Base-by-base conservation (phyloP, 2,888 invertebrate species). In the Pristionchus entomophagus region DNA sequence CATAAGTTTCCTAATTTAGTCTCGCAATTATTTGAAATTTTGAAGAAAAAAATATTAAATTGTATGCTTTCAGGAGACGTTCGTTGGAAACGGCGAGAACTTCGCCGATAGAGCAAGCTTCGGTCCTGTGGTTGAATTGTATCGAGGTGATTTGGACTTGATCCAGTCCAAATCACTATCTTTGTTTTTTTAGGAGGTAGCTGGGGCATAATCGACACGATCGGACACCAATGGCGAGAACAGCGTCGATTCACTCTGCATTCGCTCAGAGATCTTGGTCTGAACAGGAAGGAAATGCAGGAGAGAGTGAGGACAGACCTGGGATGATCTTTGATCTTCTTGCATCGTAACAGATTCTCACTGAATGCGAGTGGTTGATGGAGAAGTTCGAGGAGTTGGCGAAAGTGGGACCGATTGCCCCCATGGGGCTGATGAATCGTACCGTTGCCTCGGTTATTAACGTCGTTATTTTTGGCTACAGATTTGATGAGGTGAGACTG, bases 231-330 rank as follows among this genome's bases (percentile, higher is more conserved):
- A 14, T 85, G 85, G 85, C 51, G 77, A n/a, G 85, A 85, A 10
- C 85, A 85, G 41, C 35, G 81, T 22, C 38, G 86, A 59, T 89
- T 88, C 69, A 86, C 88, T 22, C 56, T 89, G 14, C 89, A 89
- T 45, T 85, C 88, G 32, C 69, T 89, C 17, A 56, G 89, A 69
- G 88, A 89, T 78, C 87, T 89, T 35, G 89, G 89, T 10, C 65
- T 89, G 86, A 88, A 88, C 12, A 88, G 88, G 86, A 88, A 87
- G 69, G 59, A 87, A 82, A 88, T 89, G 88, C 87, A 89, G 83
- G 88, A 89, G 29, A 8, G 56, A 56, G n/a, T 5, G 56, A 56
- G 56, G 14, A 22, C 5, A 14, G 22, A 56, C 17, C n/a, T n/a
- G n/a, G 56, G 22, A 56, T 17, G 22, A 56, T 19, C 35, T 4